These are phyloP conservation scores for Oncorhynchus gorbuscha DNA, from an alignment of 2,113 vertebrate genomes.

Conservation along the genomic window DNA sequence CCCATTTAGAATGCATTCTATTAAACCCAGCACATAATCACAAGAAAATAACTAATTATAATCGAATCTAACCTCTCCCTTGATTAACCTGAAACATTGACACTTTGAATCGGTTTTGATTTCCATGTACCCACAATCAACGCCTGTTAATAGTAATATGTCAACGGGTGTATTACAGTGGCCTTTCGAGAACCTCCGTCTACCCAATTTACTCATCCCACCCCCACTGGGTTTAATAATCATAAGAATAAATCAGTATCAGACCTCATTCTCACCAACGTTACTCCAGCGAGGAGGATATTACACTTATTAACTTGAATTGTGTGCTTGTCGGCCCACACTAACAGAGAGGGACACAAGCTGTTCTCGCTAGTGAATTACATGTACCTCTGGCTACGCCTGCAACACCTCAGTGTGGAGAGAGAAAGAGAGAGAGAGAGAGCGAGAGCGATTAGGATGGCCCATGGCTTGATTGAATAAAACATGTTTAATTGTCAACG, in stretches of 20 bases:
- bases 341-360: conserved; percentile 32
- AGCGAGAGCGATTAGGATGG: neutral
- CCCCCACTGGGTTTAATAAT: conserved; percentile 57
- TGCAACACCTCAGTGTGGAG: conserved; percentile 37
- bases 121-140: conserved; percentile 24
- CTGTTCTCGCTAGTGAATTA: conserved; percentile 52
- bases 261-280: conserved; percentile 26
- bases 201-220: conserved; percentile 6
- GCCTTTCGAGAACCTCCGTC: conserved; percentile 24
- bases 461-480: conserved; percentile 64
- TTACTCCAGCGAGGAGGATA: conserved; percentile 28
- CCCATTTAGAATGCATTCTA: neutral
- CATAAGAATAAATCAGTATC: conserved; percentile 52
- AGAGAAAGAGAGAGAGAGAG: conserved; percentile 37
- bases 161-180: conserved; percentile 14
- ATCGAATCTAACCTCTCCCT: neutral
- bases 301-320: conserved; percentile 49
- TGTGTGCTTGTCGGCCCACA: conserved; percentile 38
- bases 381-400: conserved; percentile 67
- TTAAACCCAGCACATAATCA: neutral
- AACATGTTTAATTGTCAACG: conserved; percentile 68
- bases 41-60: neutral
- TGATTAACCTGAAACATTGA: conserved; percentile 2
- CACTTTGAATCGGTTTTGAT: conserved; percentile 8
- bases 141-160: conserved; percentile 12